Evolutionary conservation across 2,797 vertebrate genomes (phyloP).

Genomic region (Tamandua tetradactyla): DNA sequence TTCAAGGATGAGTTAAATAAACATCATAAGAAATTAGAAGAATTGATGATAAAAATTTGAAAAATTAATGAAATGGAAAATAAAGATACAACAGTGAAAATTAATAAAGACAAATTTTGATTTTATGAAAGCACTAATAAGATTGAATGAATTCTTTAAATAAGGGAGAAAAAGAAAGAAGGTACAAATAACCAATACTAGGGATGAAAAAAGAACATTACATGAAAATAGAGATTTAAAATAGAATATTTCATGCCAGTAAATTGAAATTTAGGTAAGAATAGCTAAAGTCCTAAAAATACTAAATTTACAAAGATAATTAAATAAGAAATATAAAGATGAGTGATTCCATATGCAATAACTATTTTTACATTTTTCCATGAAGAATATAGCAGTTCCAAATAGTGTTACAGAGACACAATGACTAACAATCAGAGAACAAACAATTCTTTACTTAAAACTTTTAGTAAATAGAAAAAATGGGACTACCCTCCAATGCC

Average conservation of each 20-base stretch:
- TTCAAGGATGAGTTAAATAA: background rate
- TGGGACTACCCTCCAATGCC: background rate
- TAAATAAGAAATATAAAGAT: slow-evolving; percentile 6
- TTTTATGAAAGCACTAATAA: background rate
- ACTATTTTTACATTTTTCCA: too few species aligned
- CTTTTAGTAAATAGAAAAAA: background rate
- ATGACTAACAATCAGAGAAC: background rate
- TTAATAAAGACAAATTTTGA: too few species aligned
- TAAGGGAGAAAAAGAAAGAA: background rate
- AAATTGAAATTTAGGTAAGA: background rate
- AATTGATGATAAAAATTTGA: background rate
- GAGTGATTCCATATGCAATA: background rate
- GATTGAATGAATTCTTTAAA: background rate
- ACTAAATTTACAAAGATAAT: background rate
- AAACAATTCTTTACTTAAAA: background rate
- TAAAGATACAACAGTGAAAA: too few species aligned
- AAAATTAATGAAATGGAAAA: too few species aligned
- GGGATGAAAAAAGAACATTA: background rate
- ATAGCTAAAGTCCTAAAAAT: background rate
- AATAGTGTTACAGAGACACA: background rate
- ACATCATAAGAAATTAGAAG: background rate
- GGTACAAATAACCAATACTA: background rate
- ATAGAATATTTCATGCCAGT: background rate
- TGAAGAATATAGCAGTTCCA: background rate
- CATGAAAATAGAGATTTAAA: background rate